phyloP scores from a whole-genome alignment of 2,888 invertebrate species.

The Drosophila borborema region DNA sequence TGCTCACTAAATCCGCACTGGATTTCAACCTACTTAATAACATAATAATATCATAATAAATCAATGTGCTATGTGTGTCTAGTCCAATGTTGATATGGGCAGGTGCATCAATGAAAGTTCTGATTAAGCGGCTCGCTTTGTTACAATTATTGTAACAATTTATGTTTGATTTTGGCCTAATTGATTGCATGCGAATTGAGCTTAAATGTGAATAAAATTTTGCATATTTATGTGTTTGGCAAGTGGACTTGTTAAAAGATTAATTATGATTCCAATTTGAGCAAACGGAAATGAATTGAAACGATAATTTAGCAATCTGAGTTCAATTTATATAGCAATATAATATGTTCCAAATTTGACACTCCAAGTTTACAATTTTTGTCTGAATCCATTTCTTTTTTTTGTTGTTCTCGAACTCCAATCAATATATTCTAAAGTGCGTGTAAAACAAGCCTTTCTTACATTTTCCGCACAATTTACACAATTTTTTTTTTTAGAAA shows the following conservation, averaged over 20 bases:
- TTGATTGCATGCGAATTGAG: constrained; percentile 20
- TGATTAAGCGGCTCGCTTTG: constrained; percentile 37
- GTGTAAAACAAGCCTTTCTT: constrained; percentile 49
- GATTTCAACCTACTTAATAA: constrained; percentile 54
- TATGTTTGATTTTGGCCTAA: constrained; percentile 38
- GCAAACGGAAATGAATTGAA: neutral
- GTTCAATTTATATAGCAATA: no score
- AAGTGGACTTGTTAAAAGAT: neutral
- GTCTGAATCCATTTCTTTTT: no score
- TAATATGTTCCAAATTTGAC: no score
- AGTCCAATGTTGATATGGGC: constrained; percentile 23
- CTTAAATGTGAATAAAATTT: neutral
- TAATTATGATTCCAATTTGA: neutral
- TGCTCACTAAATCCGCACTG: constrained; percentile 58
- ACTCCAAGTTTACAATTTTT: neutral
- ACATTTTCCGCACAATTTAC: constrained; percentile 22
- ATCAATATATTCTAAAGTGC: constrained; percentile 36
- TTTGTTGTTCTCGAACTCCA: neutral
- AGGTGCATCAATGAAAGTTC: constrained; percentile 41
- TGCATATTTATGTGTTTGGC: constrained; percentile 2
- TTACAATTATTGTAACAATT: constrained; percentile 49
- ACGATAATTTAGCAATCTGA: neutral
- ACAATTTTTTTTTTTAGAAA: constrained; percentile 37
- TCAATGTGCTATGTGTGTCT: constrained; percentile 36
- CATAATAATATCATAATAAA: constrained; percentile 55